Evolutionary conservation across 2,113 vertebrate species (phyloP), one percentile per base, ranked within the genome.

Genomic region (Serinus canaria): DNA sequence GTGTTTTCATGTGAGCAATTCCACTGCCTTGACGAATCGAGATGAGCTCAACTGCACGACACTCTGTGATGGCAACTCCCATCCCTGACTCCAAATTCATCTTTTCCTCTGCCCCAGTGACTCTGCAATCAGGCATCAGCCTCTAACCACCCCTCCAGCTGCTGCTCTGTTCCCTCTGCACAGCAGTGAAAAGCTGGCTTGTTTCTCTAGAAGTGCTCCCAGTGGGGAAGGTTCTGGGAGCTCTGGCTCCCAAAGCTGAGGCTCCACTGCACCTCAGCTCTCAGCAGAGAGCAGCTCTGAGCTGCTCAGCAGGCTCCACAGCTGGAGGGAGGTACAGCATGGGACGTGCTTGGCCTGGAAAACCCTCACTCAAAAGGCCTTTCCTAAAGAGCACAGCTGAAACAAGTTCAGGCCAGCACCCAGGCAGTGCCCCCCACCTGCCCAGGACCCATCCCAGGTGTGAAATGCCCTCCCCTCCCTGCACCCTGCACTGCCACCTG

Each of bases 161-260:
- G 22, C 39, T 74, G 0, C 12, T 76, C 30, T 46, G 21, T 49
- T 86, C 68, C 47, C 20, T 5, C 58, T 43, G 1, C 55, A 6
- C 25, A 35, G 3, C 53, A 60, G 14, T 24, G 76, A 33, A 46
- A 27, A 44, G 16, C 1, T 60, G n/a, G 0, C 0, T 1, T 3
- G 39, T 7, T 59, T 75, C 69, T 73, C 20, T 27, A 21, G 24
- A 50, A 52, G 19, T 10, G 30, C 15, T 23, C 35, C 20, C 25
- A 22, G 47, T 28, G 39, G 24, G 52, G 56, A 74, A 43, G 39
- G 17, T 17, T 46, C 25, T 59, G 62, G 75, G 50, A 41, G 22
- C 25, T 49, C 67, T 80, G 81, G 14, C 24, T 66, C 17, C 47
- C 7, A 58, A 56, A 85, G 37, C 74, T 75, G 79, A 39, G 35